A percentile compares a stretch with the other conserved stretches of the same genome.
Evolutionary conservation across 2,113 vertebrate species (phyloP).

Genomic region (Xenus cinereus): DNA sequence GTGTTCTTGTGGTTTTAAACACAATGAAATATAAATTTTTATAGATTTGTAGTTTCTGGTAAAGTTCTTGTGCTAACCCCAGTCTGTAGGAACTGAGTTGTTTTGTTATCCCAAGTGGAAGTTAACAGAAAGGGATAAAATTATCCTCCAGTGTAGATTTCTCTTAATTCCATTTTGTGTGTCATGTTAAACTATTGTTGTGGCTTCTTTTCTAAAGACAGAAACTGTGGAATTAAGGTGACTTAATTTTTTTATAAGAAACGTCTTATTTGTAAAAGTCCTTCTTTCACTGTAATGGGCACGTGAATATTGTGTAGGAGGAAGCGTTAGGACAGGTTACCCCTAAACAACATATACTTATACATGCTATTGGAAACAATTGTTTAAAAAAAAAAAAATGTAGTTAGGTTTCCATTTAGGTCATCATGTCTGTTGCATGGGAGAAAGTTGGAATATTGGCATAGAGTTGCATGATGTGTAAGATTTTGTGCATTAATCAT

Average conservation of each 20-base stretch:
- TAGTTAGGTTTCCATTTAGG: conserved; percentile 86
- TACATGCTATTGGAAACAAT: conserved; percentile 84
- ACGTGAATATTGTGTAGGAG: conserved; percentile 87
- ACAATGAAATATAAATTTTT: conserved; percentile 69
- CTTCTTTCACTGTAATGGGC: conserved; percentile 86
- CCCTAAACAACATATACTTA: conserved; percentile 86
- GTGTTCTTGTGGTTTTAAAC: conserved; percentile 76
- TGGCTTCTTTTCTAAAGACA: conserved; percentile 93
- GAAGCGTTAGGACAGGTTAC: conserved; percentile 84
- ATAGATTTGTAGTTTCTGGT: conserved; percentile 78
- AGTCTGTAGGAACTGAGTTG: conserved; percentile 73
- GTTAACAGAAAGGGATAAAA: conserved; percentile 60
- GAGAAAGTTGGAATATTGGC: conserved; percentile 91
- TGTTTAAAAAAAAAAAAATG: conserved; percentile 75
- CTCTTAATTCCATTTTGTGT: conserved; percentile 87
- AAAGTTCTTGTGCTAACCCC: conserved; percentile 75
- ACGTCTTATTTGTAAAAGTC: conserved; percentile 91
- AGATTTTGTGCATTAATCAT: conserved; percentile 96
- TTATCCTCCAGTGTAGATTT: conserved; percentile 73
- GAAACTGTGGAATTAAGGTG: conserved; percentile 94
- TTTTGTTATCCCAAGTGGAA: conserved; percentile 72
- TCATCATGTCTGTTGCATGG: conserved; percentile 98
- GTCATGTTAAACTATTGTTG: conserved; percentile 86
- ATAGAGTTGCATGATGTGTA: conserved; percentile 97
- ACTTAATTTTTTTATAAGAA: conserved; percentile 90